These are phyloP conservation scores for Takifugu rubripes DNA, from an alignment of 2,797 vertebrate species.

Conservation along the genomic window DNA sequence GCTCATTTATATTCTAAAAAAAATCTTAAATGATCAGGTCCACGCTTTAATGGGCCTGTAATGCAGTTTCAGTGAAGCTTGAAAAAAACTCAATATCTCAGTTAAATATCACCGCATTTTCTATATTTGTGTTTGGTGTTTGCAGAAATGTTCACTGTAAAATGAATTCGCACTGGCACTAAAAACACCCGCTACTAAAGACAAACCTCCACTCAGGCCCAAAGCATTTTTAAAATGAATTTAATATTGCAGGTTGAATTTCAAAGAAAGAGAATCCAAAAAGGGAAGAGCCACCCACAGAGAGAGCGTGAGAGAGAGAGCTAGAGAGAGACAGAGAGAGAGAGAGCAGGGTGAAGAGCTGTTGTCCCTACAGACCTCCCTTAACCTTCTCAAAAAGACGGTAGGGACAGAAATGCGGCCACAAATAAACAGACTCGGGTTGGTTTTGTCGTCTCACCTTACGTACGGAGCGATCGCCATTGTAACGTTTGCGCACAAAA, in stretches of 20 bases:
- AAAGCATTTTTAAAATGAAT: slow-evolving; percentile 45
- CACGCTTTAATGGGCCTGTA: no score
- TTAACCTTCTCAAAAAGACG: slow-evolving; percentile 17
- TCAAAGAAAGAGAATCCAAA: slow-evolving; percentile 60
- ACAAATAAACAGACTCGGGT: not conserved
- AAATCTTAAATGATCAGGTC: no score
- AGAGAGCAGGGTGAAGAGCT: slow-evolving; percentile 25
- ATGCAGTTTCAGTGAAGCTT: no score
- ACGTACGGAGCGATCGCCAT: not conserved
- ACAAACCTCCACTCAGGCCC: slow-evolving; percentile 20
- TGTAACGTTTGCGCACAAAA: slow-evolving; percentile 1
- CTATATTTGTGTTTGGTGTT: no score
- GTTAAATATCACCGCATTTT: no score
- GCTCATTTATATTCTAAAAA: no score
- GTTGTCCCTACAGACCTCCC: slow-evolving; percentile 24
- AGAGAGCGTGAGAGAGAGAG: slow-evolving; percentile 27
- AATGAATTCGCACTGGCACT: no score
- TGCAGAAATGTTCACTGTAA: no score
- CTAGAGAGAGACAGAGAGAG: slow-evolving; percentile 35
- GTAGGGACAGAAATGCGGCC: slow-evolving; percentile 16
- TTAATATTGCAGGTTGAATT: slow-evolving; percentile 68
- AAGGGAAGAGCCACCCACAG: slow-evolving; percentile 47
- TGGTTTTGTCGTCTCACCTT: not conserved
- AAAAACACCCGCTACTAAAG: not conserved
- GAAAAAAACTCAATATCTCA: no score